These are phyloP conservation scores for Gymnobelideus leadbeateri DNA, from an alignment of 2,113 vertebrate genomes.

Conservation along the genomic window DNA sequence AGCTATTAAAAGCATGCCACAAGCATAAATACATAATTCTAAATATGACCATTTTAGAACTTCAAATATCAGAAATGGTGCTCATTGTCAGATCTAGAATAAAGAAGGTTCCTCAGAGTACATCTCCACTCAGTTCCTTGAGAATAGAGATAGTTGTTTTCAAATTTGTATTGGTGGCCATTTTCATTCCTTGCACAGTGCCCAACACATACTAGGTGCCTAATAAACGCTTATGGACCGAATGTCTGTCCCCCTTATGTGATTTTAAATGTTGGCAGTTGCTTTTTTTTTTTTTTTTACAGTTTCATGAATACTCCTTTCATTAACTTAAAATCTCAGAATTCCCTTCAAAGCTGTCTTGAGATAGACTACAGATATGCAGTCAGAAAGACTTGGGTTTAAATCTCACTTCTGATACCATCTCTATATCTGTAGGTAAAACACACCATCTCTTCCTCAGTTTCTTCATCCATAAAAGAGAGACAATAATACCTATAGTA, in stretches of 20 bases:
- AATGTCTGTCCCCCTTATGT: not conserved
- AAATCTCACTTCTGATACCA: not conserved
- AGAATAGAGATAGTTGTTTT: not conserved
- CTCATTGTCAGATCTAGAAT: not conserved
- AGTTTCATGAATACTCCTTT: not conserved
- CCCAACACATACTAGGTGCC: not conserved
- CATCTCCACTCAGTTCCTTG: not conserved
- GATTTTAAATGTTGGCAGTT: not conserved
- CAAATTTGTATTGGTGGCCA: not conserved
- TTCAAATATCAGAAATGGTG: not conserved
- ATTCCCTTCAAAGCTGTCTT: not conserved
- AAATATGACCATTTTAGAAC: not conserved
- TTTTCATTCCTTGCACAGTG: not conserved
- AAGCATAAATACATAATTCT: conserved; percentile 11
- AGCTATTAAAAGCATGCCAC: not conserved
- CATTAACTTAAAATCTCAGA: not conserved
- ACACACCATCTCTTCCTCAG: not conserved
- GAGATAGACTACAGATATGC: not conserved
- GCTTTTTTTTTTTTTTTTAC: not conserved
- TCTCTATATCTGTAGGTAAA: not conserved
- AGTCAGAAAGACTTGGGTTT: not conserved
- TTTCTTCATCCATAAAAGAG: not conserved
- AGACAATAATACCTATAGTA: not conserved
- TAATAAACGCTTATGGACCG: not conserved
- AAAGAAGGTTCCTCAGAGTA: not conserved